phyloP scores from a whole-genome alignment of 1,140 invertebrate genomes.

The Sitobion miscanthi region DNA sequence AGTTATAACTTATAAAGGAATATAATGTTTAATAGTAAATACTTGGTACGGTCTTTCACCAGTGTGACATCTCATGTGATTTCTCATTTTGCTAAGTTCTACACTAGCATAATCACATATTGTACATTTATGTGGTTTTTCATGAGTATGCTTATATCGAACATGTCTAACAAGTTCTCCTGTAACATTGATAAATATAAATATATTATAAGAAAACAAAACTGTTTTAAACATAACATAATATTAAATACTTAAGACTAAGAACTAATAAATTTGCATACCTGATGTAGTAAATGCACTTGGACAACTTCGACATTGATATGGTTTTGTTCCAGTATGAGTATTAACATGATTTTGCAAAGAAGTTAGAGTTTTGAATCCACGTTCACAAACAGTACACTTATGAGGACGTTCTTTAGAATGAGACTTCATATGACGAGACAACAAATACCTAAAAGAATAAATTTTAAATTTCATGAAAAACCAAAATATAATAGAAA shows the following conservation, averaged over 20 bases:
- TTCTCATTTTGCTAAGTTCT: conserved; percentile 71
- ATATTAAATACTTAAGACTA: neutral
- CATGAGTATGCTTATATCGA: conserved; percentile 69
- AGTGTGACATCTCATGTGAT: conserved; percentile 72
- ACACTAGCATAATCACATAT: conserved; percentile 74
- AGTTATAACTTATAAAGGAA: neutral
- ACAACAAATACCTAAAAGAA: conserved; percentile 76
- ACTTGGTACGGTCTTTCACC: conserved; percentile 68
- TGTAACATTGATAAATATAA: conserved; percentile 40
- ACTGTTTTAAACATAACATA: neutral
- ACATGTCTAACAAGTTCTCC: conserved; percentile 58
- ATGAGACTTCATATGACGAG: conserved; percentile 94
- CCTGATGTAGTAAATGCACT: conserved; percentile 93
- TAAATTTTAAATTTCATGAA: neutral
- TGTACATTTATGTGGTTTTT: conserved; percentile 73
- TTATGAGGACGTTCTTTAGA: conserved; percentile 94
- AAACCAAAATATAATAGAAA: neutral
- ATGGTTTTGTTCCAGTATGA: conserved; percentile 94
- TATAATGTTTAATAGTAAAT: conserved; percentile 31
- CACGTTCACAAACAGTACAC: conserved; percentile 91
- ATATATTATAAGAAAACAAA: neutral
- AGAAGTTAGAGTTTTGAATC: conserved; percentile 93
- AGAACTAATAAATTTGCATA: conserved; percentile 61
- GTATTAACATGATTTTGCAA: conserved; percentile 96
- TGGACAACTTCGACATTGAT: conserved; percentile 92